These are phyloP conservation scores for Diaprepes abbreviatus DNA, from an alignment of 2,888 invertebrate genomes.

Conservation along the genomic window DNA sequence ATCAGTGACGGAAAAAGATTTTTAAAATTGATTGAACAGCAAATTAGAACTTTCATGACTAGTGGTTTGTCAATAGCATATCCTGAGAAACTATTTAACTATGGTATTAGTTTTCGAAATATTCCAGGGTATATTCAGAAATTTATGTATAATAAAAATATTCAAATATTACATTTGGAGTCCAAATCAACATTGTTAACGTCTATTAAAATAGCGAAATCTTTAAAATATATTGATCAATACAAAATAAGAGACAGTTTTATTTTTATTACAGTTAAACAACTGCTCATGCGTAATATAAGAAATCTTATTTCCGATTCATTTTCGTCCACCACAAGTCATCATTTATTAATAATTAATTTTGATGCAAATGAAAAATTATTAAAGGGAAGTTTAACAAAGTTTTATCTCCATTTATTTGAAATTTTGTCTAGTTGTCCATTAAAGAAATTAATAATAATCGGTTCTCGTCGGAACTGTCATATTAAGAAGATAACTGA, in stretches of 20 bases:
- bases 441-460: background rate
- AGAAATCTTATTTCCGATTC: conserved; percentile 4
- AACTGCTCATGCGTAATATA: background rate
- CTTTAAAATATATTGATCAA: background rate
- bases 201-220: conserved; percentile 23
- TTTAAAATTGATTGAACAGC: background rate
- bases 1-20: background rate
- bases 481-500: background rate
- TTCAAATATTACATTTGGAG: conserved; percentile 6
- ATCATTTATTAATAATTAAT: conserved; percentile 32
- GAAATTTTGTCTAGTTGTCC: background rate
- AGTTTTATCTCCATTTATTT: background rate
- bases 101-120: background rate
- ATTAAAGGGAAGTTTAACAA: background rate
- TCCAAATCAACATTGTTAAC: conserved; percentile 16
- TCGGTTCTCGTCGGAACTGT: background rate
- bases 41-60: conserved; percentile 20
- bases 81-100: conserved; percentile 26
- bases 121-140: background rate
- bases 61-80: conserved; percentile 28
- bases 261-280: conserved; percentile 21
- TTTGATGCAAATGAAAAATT: background rate
- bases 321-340: conserved; percentile 9
- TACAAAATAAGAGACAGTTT: conserved; percentile 19
- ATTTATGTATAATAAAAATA: background rate